Evolutionary conservation across 2,797 vertebrate species (phyloP).

Genomic region (Myotis myotis): DNA sequence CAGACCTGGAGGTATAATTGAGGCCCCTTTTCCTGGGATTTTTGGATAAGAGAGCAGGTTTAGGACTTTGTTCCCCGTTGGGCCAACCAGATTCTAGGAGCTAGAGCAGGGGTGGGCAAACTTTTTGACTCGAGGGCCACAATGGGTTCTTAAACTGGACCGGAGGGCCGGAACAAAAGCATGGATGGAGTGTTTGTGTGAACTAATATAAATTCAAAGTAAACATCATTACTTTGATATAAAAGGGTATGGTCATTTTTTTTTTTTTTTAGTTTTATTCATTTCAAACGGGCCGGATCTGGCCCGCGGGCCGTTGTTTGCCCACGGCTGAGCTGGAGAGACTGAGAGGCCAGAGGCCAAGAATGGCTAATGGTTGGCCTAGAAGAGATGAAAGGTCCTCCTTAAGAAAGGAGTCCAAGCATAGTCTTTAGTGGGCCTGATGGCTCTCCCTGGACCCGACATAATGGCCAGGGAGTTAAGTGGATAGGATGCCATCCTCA

Average conservation of each 20-base stretch:
- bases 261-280: too few species aligned
- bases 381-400: background rate
- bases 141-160: too few species aligned
- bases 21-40: background rate
- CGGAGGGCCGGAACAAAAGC: too few species aligned
- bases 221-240: too few species aligned
- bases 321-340: background rate
- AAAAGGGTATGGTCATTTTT: too few species aligned
- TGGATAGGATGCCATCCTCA: background rate
- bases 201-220: too few species aligned
- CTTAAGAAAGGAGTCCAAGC: background rate
- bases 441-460: background rate
- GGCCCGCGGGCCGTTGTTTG: too few species aligned
- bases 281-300: too few species aligned
- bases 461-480: background rate
- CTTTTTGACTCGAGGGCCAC: too few species aligned
- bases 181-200: too few species aligned
- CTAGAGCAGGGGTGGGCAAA: too few species aligned
- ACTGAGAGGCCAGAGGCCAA: background rate
- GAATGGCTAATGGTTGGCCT: background rate
- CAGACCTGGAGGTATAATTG: background rate
- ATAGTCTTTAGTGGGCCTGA: background rate
- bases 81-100: background rate
- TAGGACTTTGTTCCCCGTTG: background rate
- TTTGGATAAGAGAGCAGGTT: background rate